phyloP scores from a whole-genome alignment of 2,113 vertebrate species.

The Blennius ocellaris region DNA sequence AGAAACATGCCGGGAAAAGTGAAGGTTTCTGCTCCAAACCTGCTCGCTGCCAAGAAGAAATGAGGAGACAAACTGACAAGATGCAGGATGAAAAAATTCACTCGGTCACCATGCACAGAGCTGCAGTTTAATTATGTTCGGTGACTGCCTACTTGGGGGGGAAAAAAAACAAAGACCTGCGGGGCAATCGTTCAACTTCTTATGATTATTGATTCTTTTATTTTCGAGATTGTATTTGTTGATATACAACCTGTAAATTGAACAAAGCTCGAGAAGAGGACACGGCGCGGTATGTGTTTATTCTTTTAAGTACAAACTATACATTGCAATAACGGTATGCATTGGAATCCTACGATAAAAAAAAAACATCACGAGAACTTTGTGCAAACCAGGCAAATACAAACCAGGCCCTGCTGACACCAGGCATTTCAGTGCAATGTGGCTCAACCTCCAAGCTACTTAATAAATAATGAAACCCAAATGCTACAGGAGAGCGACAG shows the following conservation, averaged over 20 bases:
- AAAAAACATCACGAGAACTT: constrained; percentile 40
- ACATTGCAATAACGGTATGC: constrained; percentile 14
- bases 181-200: neutral
- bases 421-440: constrained; percentile 65
- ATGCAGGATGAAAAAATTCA: no score
- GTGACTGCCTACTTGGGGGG: neutral
- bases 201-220: constrained; percentile 17
- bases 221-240: constrained; percentile 43
- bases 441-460: constrained; percentile 32
- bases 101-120: neutral
- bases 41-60: constrained; percentile 92
- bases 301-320: constrained; percentile 58
- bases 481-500: constrained; percentile 53
- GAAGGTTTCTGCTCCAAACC: constrained; percentile 96
- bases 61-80: constrained; percentile 62
- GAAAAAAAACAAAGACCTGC: neutral
- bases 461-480: constrained; percentile 26
- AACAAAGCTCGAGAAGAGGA: constrained; percentile 19
- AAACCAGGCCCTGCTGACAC: constrained; percentile 54
- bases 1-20: constrained; percentile 98
- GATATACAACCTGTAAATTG: constrained; percentile 25
- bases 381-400: constrained; percentile 76
- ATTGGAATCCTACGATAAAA: constrained; percentile 50
- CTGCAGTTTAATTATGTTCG: neutral
- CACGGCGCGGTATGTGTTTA: constrained; percentile 38